phyloP scores from a whole-genome alignment of 2,888 invertebrate genomes.

The Clostera curtula region DNA sequence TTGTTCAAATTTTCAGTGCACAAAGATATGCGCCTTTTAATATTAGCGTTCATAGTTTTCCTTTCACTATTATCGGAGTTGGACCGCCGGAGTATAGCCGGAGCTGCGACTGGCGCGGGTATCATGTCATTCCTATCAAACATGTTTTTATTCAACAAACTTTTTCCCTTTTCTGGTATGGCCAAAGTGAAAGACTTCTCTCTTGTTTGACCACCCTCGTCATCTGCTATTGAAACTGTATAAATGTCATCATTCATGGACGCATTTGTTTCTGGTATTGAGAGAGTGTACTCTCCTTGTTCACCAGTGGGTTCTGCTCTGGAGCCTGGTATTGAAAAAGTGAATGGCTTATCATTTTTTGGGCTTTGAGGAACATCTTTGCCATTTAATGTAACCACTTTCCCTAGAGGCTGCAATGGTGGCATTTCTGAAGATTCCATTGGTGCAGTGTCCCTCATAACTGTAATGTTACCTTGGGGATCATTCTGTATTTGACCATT shows the following conservation, averaged over 20 bases:
- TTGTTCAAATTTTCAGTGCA: slow-evolving; percentile 52
- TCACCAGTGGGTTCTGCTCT: slow-evolving; percentile 68
- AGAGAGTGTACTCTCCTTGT: slow-evolving; percentile 65
- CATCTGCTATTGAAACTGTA: slow-evolving; percentile 69
- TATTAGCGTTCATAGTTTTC: slow-evolving; percentile 44
- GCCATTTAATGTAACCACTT: slow-evolving; percentile 44
- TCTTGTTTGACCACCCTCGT: slow-evolving; percentile 50
- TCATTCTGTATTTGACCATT: slow-evolving; percentile 78
- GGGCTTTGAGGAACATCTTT: slow-evolving; percentile 50
- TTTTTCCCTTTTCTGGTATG: slow-evolving; percentile 66
- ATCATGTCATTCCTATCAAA: slow-evolving; percentile 48
- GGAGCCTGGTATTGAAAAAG: slow-evolving; percentile 60
- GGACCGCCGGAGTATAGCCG: slow-evolving; percentile 63
- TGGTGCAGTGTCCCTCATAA: slow-evolving; percentile 64
- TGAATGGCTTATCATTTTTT: slow-evolving; percentile 51
- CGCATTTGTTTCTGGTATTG: slow-evolving; percentile 68
- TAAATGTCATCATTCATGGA: slow-evolving; percentile 72
- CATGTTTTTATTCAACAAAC: slow-evolving; percentile 52
- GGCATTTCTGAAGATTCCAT: slow-evolving; percentile 55
- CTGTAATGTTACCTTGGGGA: slow-evolving; percentile 76
- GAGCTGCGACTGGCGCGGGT: slow-evolving; percentile 51
- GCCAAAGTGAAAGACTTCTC: slow-evolving; percentile 62
- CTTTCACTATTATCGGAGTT: slow-evolving; percentile 66
- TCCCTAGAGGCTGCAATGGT: slow-evolving; percentile 57
- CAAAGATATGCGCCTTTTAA: slow-evolving; percentile 61